Evolutionary conservation across 1,140 invertebrate genomes (phyloP).

Genomic region (Lysiphlebus fabarum): DNA sequence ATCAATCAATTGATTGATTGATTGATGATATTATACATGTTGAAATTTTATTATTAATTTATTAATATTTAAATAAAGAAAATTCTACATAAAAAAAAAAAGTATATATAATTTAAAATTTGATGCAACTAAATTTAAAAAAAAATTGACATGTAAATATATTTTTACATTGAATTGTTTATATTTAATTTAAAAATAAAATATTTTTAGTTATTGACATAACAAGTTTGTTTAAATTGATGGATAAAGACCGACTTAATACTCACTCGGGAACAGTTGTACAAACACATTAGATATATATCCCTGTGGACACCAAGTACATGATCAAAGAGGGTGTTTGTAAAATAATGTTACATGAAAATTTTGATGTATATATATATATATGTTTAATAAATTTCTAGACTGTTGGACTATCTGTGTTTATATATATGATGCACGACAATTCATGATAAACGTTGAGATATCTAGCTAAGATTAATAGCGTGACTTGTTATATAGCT

Average conservation of each 20-base stretch:
- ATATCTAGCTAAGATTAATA: slow-evolving; percentile 8
- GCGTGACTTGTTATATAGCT: too few relatives aligned
- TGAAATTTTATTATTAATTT: too few relatives aligned
- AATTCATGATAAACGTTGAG: slow-evolving; percentile 22
- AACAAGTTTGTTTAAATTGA: neutral
- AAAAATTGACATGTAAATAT: too few relatives aligned
- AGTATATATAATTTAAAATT: too few relatives aligned
- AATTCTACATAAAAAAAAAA: too few relatives aligned
- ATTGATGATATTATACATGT: too few relatives aligned
- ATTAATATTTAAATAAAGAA: too few relatives aligned
- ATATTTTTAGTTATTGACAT: slow-evolving; percentile 2
- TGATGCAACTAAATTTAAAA: too few relatives aligned
- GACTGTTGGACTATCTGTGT: neutral
- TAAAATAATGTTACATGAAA: neutral
- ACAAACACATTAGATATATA: slow-evolving; percentile 27
- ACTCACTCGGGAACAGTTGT: slow-evolving; percentile 25
- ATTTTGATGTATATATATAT: slow-evolving; percentile 3
- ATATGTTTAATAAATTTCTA: neutral
- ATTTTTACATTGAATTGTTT: too few relatives aligned
- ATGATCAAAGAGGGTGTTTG: neutral
- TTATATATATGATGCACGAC: slow-evolving; percentile 11
- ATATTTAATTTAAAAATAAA: too few relatives aligned
- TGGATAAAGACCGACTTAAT: slow-evolving; percentile 18
- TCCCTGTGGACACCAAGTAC: slow-evolving; percentile 14
- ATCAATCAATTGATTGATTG: too few relatives aligned